Percentiles rank a stretch among this genome's conserved stretches.
These are phyloP conservation scores for Pantherophis vulpinus DNA, from an alignment of 2,797 vertebrate species.

Conservation along the genomic window DNA sequence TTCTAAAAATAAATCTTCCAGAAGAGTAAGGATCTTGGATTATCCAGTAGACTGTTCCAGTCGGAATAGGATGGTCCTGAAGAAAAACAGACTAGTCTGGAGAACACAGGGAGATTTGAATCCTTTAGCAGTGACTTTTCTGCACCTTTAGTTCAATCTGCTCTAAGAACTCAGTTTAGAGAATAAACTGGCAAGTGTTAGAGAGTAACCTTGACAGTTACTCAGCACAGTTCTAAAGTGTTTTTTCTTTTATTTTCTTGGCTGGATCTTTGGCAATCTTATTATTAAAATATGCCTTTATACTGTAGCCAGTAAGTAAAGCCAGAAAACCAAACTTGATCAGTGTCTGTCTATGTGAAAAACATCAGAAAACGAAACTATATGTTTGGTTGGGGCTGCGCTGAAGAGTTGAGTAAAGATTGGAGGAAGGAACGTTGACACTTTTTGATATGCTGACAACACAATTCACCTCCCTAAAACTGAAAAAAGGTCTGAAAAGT, in stretches of 20 bases:
- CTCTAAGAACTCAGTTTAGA: neutral
- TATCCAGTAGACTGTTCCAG: neutral
- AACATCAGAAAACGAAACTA: neutral
- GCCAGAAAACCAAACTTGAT: neutral
- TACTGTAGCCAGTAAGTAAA: neutral
- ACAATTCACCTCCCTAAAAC: neutral
- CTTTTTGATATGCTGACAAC: neutral
- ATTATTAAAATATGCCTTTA: neutral
- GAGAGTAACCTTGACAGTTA: neutral
- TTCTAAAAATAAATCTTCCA: neutral
- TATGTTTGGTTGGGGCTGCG: neutral
- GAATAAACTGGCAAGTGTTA: neutral
- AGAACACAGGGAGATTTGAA: neutral
- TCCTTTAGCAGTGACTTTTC: neutral
- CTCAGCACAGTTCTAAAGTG: neutral
- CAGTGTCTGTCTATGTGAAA: neutral
- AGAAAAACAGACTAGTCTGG: neutral
- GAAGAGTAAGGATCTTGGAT: neutral
- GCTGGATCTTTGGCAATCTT: neutral
- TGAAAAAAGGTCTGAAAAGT: neutral
- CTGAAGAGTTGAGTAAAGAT: neutral
- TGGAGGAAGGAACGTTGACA: neutral
- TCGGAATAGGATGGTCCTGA: neutral
- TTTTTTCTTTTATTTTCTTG: neutral
- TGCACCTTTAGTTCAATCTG: neutral